A percentile compares a stretch with the other conserved stretches of the same genome.
Evolutionary conservation across 2,113 vertebrate species (phyloP).

Genomic region (Nansenia antarctica): DNA sequence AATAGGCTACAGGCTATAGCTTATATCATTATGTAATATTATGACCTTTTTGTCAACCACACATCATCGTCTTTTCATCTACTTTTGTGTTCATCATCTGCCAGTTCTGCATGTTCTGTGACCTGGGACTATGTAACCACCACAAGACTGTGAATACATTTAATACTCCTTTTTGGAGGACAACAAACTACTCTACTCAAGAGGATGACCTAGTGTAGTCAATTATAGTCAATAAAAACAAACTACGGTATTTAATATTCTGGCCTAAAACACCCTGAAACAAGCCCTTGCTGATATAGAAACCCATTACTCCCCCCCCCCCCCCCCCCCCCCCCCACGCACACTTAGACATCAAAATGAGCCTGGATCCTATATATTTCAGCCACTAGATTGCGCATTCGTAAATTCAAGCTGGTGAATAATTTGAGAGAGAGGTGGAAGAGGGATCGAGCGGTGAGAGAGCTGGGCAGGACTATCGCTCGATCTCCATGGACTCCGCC

Average conservation of each 20-base stretch:
- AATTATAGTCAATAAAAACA: background rate
- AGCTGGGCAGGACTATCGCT: conserved; percentile 47
- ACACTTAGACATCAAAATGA: no score
- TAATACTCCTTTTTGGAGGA: background rate
- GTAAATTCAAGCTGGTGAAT: conserved; percentile 64
- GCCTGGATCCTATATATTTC: conserved; percentile 5
- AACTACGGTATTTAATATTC: background rate
- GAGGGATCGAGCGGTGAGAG: conserved; percentile 1
- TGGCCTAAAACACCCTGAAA: background rate
- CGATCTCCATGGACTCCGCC: conserved; percentile 73
- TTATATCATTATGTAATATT: no score
- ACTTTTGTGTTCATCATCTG: no score
- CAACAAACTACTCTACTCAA: background rate
- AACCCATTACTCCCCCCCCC: background rate
- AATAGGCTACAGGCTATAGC: no score
- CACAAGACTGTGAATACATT: background rate
- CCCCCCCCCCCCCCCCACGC: no score
- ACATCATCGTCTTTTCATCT: no score
- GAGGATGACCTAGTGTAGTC: background rate
- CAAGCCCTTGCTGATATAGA: background rate
- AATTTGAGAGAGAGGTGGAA: conserved; percentile 54
- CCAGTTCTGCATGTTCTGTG: no score
- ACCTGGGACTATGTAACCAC: no score
- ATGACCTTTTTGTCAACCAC: no score
- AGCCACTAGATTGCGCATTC: conserved; percentile 62